Percentiles rank a stretch among this genome's conserved stretches.
Evolutionary conservation across 2,113 vertebrate genomes (phyloP).

Genomic region (Raja brachyura): DNA sequence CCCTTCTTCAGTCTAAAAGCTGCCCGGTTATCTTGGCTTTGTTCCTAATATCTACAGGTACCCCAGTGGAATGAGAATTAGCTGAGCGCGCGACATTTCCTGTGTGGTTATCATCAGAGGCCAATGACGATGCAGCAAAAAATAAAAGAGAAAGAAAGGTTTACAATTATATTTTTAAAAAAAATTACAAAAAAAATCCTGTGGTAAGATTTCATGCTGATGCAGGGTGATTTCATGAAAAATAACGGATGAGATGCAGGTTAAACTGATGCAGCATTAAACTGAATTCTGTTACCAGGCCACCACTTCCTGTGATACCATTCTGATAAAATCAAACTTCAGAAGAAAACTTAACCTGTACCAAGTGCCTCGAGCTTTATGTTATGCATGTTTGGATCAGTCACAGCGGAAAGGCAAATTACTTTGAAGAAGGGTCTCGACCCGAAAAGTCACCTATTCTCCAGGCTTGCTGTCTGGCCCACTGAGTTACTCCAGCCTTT

Average conservation of each 20-base stretch:
- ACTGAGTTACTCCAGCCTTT: too few relatives aligned
- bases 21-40: too few relatives aligned
- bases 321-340: background rate
- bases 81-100: background rate
- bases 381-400: background rate
- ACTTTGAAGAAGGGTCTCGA: too few relatives aligned
- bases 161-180: too few relatives aligned
- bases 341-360: background rate
- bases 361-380: background rate
- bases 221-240: background rate
- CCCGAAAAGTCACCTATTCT: too few relatives aligned
- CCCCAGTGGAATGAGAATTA: background rate
- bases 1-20: too few relatives aligned
- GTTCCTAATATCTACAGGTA: background rate
- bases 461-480: too few relatives aligned
- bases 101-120: background rate
- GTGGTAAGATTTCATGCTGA: background rate
- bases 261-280: background rate
- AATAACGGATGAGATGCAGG: too few relatives aligned
- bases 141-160: background rate
- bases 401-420: background rate
- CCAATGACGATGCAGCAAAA: background rate
- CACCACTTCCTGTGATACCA: background rate
- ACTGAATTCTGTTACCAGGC: background rate
- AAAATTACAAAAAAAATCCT: background rate